phyloP scores from a whole-genome alignment of 2,113 vertebrate species.

The Leptocoma aspasia region DNA sequence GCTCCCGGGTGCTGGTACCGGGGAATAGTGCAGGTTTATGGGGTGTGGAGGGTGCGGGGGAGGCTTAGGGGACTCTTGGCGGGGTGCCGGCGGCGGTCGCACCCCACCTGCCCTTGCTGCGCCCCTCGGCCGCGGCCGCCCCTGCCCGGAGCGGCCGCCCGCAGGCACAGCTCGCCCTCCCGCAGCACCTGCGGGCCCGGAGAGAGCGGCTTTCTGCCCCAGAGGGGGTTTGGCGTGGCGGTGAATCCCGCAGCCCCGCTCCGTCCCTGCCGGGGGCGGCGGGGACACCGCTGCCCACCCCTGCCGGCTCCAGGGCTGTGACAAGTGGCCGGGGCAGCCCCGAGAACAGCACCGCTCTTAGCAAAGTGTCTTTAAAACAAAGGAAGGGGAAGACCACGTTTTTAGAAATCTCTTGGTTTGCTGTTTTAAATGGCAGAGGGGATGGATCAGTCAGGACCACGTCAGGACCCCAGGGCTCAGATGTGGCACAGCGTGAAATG shows the following conservation, averaged over 20 bases:
- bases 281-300: background rate
- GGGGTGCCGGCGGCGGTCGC: background rate
- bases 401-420: background rate
- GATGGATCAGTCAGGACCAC: background rate
- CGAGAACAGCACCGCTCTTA: background rate
- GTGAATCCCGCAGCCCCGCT: background rate
- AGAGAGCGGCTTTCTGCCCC: background rate
- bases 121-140: background rate
- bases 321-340: background rate
- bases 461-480: too few relatives aligned
- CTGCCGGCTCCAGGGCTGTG: background rate
- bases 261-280: background rate
- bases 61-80: too few relatives aligned
- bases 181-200: background rate
- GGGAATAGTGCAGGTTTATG: background rate
- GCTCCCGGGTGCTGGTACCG: background rate
- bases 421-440: background rate
- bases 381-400: background rate
- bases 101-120: background rate
- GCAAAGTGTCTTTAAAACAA: background rate
- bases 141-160: background rate
- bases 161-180: background rate
- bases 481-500: background rate
- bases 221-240: accelerated
- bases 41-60: too few relatives aligned